Percentiles rank a stretch among this genome's conserved stretches.
Conservation (phyloP, 2,888 invertebrate genomes). For the Campaea margaritaria region DNA sequence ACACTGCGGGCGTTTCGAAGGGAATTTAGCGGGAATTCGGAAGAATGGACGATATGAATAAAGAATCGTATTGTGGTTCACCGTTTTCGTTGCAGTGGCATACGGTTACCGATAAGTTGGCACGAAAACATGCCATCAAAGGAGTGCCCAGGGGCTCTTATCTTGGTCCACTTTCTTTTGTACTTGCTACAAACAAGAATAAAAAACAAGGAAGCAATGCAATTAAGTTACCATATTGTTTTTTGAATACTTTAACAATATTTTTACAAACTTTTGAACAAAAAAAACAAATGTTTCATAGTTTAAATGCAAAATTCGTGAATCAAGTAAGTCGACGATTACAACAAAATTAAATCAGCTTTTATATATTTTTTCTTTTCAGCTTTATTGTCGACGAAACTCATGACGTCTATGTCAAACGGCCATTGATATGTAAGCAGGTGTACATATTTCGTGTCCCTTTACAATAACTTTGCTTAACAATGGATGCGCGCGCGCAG, state of each 20-base stretch:
- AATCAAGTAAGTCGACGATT: too few relatives aligned
- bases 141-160: slow-evolving; percentile 35
- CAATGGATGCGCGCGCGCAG: slow-evolving; percentile 57
- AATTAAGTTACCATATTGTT: too few relatives aligned
- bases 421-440: slow-evolving; percentile 44
- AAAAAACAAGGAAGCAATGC: not conserved
- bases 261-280: too few relatives aligned
- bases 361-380: not conserved
- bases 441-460: slow-evolving; percentile 48
- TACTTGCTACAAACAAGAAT: not conserved
- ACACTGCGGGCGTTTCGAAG: slow-evolving; percentile 76
- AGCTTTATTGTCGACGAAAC: not conserved
- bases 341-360: too few relatives aligned
- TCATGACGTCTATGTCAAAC: slow-evolving; percentile 7
- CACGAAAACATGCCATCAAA: slow-evolving; percentile 44
- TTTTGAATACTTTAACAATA: too few relatives aligned
- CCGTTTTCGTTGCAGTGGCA: slow-evolving; percentile 56
- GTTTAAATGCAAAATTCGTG: too few relatives aligned
- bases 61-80: slow-evolving; percentile 51
- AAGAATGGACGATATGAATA: slow-evolving; percentile 41
- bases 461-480: slow-evolving; percentile 56
- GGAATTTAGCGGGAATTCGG: slow-evolving; percentile 64
- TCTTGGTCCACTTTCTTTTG: slow-evolving; percentile 24
- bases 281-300: too few relatives aligned
- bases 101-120: slow-evolving; percentile 54